These are phyloP conservation scores for Hyaena hyaena DNA, from an alignment of 2,113 vertebrate genomes.

Conservation along the genomic window DNA sequence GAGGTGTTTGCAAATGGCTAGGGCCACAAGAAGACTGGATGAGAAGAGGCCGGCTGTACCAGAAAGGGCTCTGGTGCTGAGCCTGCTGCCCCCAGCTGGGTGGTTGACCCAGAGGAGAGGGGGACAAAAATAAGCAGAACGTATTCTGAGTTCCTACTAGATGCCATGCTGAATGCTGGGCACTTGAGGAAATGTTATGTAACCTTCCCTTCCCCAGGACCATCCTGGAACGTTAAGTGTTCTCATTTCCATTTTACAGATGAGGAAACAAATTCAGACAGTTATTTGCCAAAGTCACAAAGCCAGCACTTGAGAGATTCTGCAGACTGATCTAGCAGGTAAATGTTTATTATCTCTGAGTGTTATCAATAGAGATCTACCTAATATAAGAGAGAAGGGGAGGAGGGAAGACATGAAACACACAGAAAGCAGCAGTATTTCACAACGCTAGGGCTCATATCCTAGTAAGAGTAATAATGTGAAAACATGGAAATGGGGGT, in stretches of 20 bases:
- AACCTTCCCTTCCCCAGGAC: neutral
- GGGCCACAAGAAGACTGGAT: neutral
- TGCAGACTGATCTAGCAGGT: neutral
- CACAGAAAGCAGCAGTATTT: neutral
- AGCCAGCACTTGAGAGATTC: neutral
- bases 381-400: too few species aligned
- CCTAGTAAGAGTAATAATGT: neutral
- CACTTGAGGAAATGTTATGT: neutral
- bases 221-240: neutral
- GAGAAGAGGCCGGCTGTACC: neutral
- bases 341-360: neutral
- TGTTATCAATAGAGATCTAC: neutral
- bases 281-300: neutral
- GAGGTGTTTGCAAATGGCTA: neutral
- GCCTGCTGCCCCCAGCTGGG: neutral
- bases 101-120: neutral
- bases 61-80: neutral
- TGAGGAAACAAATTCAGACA: neutral
- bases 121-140: neutral
- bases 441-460: neutral
- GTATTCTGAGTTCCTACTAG: neutral
- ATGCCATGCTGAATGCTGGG: neutral
- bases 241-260: neutral
- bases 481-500: neutral
- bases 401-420: accelerated